phyloP scores from a whole-genome alignment of 2,113 vertebrate genomes.

The Cyphomyrus plagiostoma region DNA sequence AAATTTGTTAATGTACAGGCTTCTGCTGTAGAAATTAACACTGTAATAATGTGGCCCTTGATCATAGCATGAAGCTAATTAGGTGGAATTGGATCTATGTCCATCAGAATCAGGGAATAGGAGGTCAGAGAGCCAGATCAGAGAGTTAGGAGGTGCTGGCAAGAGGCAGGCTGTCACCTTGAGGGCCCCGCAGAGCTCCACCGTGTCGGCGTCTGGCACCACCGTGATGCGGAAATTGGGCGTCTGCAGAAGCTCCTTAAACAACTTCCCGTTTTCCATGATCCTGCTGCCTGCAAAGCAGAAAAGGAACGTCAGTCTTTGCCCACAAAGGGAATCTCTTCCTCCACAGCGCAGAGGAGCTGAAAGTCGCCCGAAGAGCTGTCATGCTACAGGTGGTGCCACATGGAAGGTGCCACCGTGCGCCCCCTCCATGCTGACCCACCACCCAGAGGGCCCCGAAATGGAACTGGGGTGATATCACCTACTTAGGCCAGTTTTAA shows the following conservation, averaged over 20 bases:
- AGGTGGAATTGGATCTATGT: neutral
- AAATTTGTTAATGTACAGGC: neutral
- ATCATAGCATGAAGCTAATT: neutral
- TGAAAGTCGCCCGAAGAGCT: neutral
- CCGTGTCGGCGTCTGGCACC: conserved; percentile 76
- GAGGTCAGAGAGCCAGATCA: neutral
- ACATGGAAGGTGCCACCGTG: no score
- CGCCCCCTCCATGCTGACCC: neutral
- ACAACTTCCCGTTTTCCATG: conserved; percentile 76
- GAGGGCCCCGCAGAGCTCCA: conserved; percentile 80
- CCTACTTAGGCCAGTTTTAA: neutral
- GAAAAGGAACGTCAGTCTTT: neutral
- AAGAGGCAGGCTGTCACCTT: conserved; percentile 58
- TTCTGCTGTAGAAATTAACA: neutral
- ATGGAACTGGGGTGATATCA: neutral
- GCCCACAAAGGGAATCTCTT: neutral
- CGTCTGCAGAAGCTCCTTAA: conserved; percentile 84
- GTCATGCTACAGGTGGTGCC: neutral
- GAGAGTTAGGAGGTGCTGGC: neutral
- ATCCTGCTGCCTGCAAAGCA: conserved; percentile 69
- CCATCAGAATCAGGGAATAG: neutral
- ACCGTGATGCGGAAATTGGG: conserved; percentile 82
- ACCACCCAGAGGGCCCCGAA: neutral
- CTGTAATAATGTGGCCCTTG: neutral
- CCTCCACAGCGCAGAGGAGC: neutral